Evolutionary conservation across 2,113 vertebrate genomes (phyloP), one percentile per base, ranked within the genome.

Genomic region (Phyllopteryx taeniolatus): DNA sequence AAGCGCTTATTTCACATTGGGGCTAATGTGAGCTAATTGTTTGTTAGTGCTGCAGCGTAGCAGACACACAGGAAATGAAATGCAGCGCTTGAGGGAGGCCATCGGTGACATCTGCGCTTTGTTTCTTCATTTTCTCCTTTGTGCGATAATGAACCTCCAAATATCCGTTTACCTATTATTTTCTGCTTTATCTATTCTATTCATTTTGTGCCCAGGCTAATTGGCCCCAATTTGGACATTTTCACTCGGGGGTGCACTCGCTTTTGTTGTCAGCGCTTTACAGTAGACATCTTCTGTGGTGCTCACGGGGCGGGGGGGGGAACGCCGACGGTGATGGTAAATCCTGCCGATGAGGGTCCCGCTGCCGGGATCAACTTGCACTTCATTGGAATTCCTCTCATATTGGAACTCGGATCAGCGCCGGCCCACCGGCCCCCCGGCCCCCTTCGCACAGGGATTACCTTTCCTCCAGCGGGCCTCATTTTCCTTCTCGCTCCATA

Each of bases 371-470:
- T 86, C 62, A 83, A 56, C 20, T 12, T 8, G 53, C 53, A 56
- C 53, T 56, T 56, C 8, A 56, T 84, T 83, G 72, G 83, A 81
- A 86, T 89, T 90, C 88, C 73, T 87, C 79, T 62, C 80, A 76
- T 84, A 83, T 69, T 86, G 64, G 61, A 85, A 82, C 49, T 22
- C 1, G 53, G 53, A n/a, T 56, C 2, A 5, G 35, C 35, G 35
- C n/a, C n/a, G n/a, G n/a, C n/a, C n/a, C n/a, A n/a, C n/a, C n/a
- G n/a, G n/a, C 4, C 35, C 4, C 0, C 35, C 35, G 35, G 35
- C 35, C 35, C 53, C 19, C 20, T 56, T 11, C 20, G 8, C n/a
- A 9, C 53, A 69, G 42, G 59, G 76, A 72, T 76, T 65, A 72
- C 44, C 53, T 53, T 75, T 68, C 63, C 47, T 70, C n/a, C 56